phyloP scores from a whole-genome alignment of 2,888 invertebrate genomes.

The Pseudococcus jackbeardsleyi region DNA sequence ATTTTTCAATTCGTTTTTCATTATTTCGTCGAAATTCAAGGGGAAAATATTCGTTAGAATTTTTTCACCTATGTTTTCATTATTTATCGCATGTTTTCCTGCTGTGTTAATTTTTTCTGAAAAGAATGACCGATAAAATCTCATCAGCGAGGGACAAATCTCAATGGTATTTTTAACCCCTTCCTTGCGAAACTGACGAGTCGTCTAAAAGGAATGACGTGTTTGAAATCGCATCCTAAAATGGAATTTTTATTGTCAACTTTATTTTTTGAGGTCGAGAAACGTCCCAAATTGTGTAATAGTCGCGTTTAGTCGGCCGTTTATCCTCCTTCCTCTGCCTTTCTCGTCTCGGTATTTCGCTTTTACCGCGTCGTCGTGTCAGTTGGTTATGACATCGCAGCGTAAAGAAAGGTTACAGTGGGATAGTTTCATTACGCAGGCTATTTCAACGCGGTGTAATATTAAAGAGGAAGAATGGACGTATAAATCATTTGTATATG shows the following conservation, averaged over 20 bases:
- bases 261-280: neutral
- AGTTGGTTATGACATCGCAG: slow-evolving; percentile 28
- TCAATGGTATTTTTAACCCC: neutral
- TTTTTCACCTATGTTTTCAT: no score
- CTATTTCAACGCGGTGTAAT: neutral
- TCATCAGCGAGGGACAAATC: no score
- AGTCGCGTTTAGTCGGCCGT: slow-evolving; percentile 20
- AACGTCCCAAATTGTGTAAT: neutral
- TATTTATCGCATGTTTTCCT: no score
- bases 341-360: neutral
- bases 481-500: slow-evolving; percentile 27
- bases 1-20: no score
- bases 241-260: slow-evolving; percentile 1
- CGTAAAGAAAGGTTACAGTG: slow-evolving; percentile 25
- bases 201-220: neutral
- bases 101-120: no score
- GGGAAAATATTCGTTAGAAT: no score
- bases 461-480: slow-evolving; percentile 7
- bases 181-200: neutral
- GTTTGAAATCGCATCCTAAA: neutral
- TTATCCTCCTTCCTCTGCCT: neutral
- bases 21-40: no score
- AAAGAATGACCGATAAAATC: no score
- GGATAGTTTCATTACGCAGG: slow-evolving; percentile 7
- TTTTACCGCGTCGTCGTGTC: slow-evolving; percentile 1